phyloP scores from a whole-genome alignment of 1,140 invertebrate species.

The Trialeurodes vaporariorum region DNA sequence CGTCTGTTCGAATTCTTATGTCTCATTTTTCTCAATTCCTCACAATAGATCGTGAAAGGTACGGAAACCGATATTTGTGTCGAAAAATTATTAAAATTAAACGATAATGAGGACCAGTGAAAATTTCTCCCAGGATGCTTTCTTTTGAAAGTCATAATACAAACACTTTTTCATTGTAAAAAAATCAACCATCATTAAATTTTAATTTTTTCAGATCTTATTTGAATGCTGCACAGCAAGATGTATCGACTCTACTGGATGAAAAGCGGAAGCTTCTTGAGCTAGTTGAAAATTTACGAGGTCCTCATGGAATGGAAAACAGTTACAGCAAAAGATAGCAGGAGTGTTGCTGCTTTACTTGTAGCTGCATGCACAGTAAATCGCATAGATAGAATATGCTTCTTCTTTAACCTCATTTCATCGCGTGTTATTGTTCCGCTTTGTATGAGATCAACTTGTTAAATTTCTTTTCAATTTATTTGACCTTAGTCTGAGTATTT shows the following conservation, averaged over 20 bases:
- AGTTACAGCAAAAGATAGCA: conserved; percentile 50
- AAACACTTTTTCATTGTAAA: too few relatives aligned
- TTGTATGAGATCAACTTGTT: too few relatives aligned
- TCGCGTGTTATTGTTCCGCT: not conserved
- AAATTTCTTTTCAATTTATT: too few relatives aligned
- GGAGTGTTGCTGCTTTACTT: conserved; percentile 48
- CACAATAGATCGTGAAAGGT: too few relatives aligned
- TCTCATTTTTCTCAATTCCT: not conserved
- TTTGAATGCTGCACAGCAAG: conserved; percentile 53
- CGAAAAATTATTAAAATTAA: conserved; percentile 5
- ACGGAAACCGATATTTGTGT: too few relatives aligned
- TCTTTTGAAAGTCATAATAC: too few relatives aligned
- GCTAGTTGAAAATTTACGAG: conserved; percentile 30
- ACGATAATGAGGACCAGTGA: conserved; percentile 4
- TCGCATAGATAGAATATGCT: conserved; percentile 6
- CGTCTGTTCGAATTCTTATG: too few relatives aligned
- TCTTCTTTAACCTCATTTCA: not conserved
- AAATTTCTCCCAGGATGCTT: too few relatives aligned
- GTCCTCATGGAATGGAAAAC: conserved; percentile 36
- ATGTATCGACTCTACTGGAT: conserved; percentile 50
- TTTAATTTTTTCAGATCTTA: conserved; percentile 35
- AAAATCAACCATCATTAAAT: too few relatives aligned
- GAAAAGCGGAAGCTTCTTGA: conserved; percentile 63
- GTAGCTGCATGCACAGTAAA: conserved; percentile 27
- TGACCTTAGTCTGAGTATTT: too few relatives aligned